These are phyloP conservation scores for Trimorus sp. DNA, from an alignment of 2,888 invertebrate species.

Conservation along the genomic window DNA sequence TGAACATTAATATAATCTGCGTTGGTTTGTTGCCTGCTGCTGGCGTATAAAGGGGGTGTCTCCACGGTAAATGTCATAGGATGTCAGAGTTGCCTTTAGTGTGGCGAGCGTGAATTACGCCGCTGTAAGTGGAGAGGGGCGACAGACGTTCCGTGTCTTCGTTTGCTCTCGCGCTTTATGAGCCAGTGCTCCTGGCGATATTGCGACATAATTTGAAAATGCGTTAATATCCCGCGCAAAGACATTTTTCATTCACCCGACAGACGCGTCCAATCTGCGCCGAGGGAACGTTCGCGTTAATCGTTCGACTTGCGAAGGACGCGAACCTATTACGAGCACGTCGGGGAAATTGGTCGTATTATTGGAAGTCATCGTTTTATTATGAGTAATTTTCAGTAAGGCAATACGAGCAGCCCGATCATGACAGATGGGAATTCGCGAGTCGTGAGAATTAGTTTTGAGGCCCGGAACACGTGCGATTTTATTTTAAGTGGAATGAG, in stretches of 20 bases:
- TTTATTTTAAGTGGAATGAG: too few species aligned
- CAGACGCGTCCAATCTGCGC: slow-evolving; percentile 22
- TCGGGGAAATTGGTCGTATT: slow-evolving; percentile 1
- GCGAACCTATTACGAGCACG: not conserved
- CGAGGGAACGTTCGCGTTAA: slow-evolving; percentile 4
- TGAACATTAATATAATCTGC: slow-evolving; percentile 54
- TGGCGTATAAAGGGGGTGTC: slow-evolving; percentile 49
- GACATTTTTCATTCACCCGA: slow-evolving; percentile 32
- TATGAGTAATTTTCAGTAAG: not conserved
- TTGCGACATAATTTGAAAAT: slow-evolving; percentile 47
- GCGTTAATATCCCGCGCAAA: slow-evolving; percentile 18
- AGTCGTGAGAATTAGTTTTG: too few species aligned
- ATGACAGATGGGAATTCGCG: not conserved
- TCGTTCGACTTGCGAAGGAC: slow-evolving; percentile 10
- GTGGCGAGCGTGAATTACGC: slow-evolving; percentile 55
- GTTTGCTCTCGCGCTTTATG: slow-evolving; percentile 37
- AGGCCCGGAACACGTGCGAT: not conserved
- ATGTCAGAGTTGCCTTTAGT: slow-evolving; percentile 53
- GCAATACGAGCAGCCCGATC: not conserved
- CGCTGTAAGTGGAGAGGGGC: slow-evolving; percentile 40
- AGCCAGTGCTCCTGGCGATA: slow-evolving; percentile 5
- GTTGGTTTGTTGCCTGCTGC: slow-evolving; percentile 45
- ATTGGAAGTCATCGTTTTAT: slow-evolving; percentile 6
- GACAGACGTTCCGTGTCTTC: slow-evolving; percentile 38
- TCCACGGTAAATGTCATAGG: slow-evolving; percentile 48